These are phyloP conservation scores for Melanotus villosus DNA, from an alignment of 2,888 invertebrate species.

Conservation along the genomic window DNA sequence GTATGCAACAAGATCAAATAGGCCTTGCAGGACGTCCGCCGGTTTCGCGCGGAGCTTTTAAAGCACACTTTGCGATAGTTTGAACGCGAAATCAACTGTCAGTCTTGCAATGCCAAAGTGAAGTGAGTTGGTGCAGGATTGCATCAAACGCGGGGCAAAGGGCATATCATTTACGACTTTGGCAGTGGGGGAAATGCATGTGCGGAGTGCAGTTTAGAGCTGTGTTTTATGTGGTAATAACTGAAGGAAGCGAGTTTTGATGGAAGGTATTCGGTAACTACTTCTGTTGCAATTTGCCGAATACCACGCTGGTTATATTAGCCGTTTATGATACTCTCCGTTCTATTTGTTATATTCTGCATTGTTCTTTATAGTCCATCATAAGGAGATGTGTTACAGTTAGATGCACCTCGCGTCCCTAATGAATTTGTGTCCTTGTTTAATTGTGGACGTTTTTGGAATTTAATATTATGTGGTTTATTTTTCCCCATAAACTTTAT, in stretches of 20 bases:
- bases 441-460: slow-evolving; percentile 52
- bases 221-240: slow-evolving; percentile 68
- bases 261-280: slow-evolving; percentile 63
- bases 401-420: slow-evolving; percentile 29
- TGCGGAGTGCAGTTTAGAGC: slow-evolving; percentile 68
- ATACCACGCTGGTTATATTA: slow-evolving; percentile 63
- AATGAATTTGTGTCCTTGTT: slow-evolving; percentile 16
- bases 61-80: slow-evolving; percentile 39
- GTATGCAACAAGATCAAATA: slow-evolving; percentile 31
- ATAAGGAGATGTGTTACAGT: slow-evolving; percentile 44
- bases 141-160: slow-evolving; percentile 63
- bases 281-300: slow-evolving; percentile 64
- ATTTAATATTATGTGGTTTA: slow-evolving; percentile 57
- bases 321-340: slow-evolving; percentile 64
- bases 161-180: slow-evolving; percentile 65
- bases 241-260: slow-evolving; percentile 68
- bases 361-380: slow-evolving; percentile 57
- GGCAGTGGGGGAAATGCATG: slow-evolving; percentile 65
- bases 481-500: slow-evolving; percentile 33
- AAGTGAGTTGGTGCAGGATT: slow-evolving; percentile 63
- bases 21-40: slow-evolving; percentile 36
- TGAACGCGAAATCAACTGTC: slow-evolving; percentile 64
- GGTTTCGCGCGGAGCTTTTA: slow-evolving; percentile 36
- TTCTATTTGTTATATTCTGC: slow-evolving; percentile 64
- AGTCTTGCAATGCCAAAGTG: slow-evolving; percentile 66